These are phyloP conservation scores for Rostratula benghalensis DNA, from an alignment of 2,113 vertebrate species.

Conservation along the genomic window DNA sequence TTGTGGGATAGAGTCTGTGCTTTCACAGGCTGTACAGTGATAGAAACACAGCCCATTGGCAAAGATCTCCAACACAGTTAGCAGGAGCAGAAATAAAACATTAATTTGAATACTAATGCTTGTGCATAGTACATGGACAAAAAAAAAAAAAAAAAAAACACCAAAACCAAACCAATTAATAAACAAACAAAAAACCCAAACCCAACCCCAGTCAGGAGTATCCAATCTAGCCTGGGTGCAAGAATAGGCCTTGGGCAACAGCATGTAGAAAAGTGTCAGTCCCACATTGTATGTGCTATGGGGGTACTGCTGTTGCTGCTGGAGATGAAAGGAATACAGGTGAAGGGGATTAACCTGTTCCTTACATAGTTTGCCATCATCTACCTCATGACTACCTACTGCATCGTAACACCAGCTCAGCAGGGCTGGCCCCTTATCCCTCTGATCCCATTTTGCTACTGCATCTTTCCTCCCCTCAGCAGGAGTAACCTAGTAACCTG, in stretches of 20 bases:
- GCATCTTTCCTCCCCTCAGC: background rate
- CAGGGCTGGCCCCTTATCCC: background rate
- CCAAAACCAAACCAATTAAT: background rate
- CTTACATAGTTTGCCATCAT: background rate
- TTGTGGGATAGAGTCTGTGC: background rate
- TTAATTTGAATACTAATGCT: background rate
- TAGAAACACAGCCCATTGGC: background rate
- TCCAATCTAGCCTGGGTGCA: background rate
- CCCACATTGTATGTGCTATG: background rate
- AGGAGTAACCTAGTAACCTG: background rate
- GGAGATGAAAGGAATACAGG: background rate
- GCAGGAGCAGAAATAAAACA: background rate
- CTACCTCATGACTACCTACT: background rate
- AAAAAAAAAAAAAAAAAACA: no score
- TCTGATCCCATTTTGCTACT: background rate
- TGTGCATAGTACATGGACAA: background rate
- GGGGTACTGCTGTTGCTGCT: background rate
- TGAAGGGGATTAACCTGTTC: background rate
- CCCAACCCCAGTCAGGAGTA: background rate
- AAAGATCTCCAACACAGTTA: background rate
- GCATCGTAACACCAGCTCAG: background rate
- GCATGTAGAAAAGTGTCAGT: rapidly evolving
- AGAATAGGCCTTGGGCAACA: background rate
- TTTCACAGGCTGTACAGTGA: background rate
- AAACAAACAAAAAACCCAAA: background rate